Base-by-base conservation (phyloP, 1,140 invertebrate genomes). In the Eriosoma lanigerum region DNA sequence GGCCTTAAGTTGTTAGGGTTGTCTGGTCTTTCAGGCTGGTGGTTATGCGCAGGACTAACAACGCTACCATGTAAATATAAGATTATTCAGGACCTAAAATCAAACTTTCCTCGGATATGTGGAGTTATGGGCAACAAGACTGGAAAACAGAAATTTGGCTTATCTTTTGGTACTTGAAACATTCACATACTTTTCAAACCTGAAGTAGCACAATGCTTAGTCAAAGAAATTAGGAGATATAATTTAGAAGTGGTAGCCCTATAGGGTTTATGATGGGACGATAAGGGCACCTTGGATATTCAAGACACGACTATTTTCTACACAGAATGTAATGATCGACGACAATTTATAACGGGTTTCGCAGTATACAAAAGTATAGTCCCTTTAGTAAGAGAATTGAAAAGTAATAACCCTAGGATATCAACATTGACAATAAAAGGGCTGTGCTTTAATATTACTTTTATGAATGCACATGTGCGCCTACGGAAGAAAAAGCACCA, bases 31-130 rank as follows among this genome's bases (percentile, higher is more conserved):
- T 8, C 8, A 38, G 32, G 32, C 3, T 38, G 32, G 32, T 3
- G 32, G 32, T 38, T 38, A 38, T 54, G 62, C 62, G 62, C 62
- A 66, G 32, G 62, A 29, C 62, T n/a, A 66, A 44, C 32, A 44
- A 66, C 62, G 32, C 62, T 29, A 17, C 62, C 62, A 54, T 54
- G 52, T 54, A n/a, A 54, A 54, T 19, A 19, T n/a, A 21, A n/a
- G 6, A 17, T 54, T 54, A 17, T 54, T 54, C 52, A 24, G 54
- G 21, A 56, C 0, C n/a, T n/a, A 24, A 56, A 2, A 56, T 9
- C 9, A 56, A 21, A 56, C n/a, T 21, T 56, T 32, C 64, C 64
- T 68, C 29, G 38, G 64, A 68, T 46, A 24, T 21, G 38, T 68
- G 19, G 38, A 68, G 38, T 19, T 21, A 21, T 68, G 38, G 38